These are phyloP conservation scores for Solea senegalensis DNA, from an alignment of 2,113 vertebrate species.

Conservation along the genomic window DNA sequence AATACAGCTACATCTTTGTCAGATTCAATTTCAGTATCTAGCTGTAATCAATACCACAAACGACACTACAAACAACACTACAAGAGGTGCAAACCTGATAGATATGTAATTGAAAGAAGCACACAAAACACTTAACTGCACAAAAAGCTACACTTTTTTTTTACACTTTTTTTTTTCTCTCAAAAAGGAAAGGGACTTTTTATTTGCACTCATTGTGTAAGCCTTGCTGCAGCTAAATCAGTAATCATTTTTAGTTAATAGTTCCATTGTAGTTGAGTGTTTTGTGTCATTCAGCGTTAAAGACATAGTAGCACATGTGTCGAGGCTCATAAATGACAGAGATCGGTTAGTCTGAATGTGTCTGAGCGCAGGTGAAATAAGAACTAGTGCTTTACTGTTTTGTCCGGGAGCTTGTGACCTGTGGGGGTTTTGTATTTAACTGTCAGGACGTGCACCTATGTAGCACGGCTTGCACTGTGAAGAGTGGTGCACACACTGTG, in stretches of 20 bases:
- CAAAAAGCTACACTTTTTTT: slow-evolving; percentile 14
- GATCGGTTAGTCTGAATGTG: background rate
- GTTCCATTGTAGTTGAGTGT: background rate
- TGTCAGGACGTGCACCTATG: slow-evolving; percentile 27
- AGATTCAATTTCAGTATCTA: background rate
- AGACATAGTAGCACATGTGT: background rate
- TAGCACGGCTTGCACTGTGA: slow-evolving; percentile 31
- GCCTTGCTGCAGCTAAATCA: slow-evolving; percentile 12
- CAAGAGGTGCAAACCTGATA: slow-evolving; percentile 9
- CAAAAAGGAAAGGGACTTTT: background rate
- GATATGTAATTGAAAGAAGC: slow-evolving; percentile 3
- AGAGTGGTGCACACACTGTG: slow-evolving; percentile 50
- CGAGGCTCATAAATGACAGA: slow-evolving; percentile 14
- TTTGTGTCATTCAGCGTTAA: background rate
- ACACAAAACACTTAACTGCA: slow-evolving; percentile 14
- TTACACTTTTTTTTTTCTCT: slow-evolving; percentile 7
- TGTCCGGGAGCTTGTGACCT: slow-evolving; percentile 18
- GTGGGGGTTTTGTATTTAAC: slow-evolving; percentile 42
- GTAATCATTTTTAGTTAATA: slow-evolving; percentile 11
- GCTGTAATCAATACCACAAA: slow-evolving; percentile 12
- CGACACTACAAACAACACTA: no score
- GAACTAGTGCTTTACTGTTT: background rate
- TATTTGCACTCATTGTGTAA: slow-evolving; percentile 29
- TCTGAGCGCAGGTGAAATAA: slow-evolving; percentile 4
- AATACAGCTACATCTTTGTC: background rate